Conservation (phyloP, 2,888 invertebrate species). For the Dinocampus coccinellae region DNA sequence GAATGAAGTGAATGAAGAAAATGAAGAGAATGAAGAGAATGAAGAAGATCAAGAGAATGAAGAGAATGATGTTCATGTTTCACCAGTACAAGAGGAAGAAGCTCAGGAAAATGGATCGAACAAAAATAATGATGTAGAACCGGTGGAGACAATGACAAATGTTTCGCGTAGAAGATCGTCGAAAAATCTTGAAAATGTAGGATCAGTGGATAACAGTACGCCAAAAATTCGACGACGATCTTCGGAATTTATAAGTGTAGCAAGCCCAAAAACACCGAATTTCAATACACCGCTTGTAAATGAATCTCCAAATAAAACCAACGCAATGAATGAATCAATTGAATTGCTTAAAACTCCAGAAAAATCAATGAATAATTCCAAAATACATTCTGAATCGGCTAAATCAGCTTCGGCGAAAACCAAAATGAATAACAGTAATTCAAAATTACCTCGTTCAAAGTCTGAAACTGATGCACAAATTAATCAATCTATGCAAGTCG, state of each 20-base stretch:
- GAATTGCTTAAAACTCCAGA: background rate
- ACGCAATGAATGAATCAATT: background rate
- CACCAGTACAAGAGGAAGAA: background rate
- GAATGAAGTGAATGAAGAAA: too few species aligned
- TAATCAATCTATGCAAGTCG: conserved; percentile 14
- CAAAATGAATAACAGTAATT: background rate
- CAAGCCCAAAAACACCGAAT: conserved; percentile 8
- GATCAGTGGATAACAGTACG: conserved; percentile 33
- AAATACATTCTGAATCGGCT: background rate
- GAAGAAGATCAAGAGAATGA: too few species aligned
- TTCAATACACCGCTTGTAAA: conserved; percentile 6
- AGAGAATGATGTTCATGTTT: conserved; percentile 30
- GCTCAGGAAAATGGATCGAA: background rate
- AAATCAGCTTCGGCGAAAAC: too few species aligned
- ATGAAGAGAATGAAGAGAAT: too few species aligned
- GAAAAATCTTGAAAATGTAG: background rate
- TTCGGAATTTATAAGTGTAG: background rate
- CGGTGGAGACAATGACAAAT: background rate
- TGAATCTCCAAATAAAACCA: background rate
- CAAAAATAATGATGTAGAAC: background rate
- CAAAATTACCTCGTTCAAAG: conserved; percentile 30
- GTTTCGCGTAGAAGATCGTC: background rate
- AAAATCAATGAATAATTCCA: background rate
- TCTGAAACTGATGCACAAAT: conserved; percentile 21
- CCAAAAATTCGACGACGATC: conserved; percentile 23